Base-by-base conservation (phyloP, 2,888 invertebrate species). In the Tenthredo distinguenda region DNA sequence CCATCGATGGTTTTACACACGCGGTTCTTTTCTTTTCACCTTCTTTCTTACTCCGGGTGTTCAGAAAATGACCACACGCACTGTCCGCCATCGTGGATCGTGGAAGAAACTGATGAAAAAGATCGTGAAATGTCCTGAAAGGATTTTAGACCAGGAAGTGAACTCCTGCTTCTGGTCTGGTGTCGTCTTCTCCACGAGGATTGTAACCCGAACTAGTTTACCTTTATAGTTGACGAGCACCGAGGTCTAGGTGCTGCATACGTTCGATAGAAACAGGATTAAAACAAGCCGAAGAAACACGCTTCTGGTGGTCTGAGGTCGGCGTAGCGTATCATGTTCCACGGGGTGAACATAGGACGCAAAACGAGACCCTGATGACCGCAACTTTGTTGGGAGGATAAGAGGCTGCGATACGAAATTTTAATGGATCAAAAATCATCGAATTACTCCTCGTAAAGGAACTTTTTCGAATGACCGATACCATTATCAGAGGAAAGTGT, bases 201-300 rank as follows among this genome's bases (percentile, higher is more conserved):
- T 7, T 68, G 68, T 68, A 68, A 68, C 18, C 21, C 68, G 68
- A 68, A 68, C 68, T 74, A 74, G 43, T 43, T 43, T 74, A 40
- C 4, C 31, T 37, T 21, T 47, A 47, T 47, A 12, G 72, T 43
- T 43, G 72, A 43, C 12, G 43, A 40, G 40, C 21, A 12, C 26
- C 72, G 40, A 74, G 21, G 72, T 40, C 40, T 43, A 74, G 72
- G 43, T 43, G 10, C 72, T 74, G 43, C 72, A n/a, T 10, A 21
- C 43, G 26, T 74, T 43, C 21, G 21, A 74, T 74, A 21, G 26
- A 34, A 50, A 34, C 77, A 34, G 77, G 77, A 77, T 77, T 55
- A 55, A 77, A 55, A n/a, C 31, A 26, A 77, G 55, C 55, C 34
- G 31, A 55, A 77, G 77, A 77, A 77, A 77, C 50, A 77, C 77